Evolutionary conservation across 2,113 vertebrate genomes (phyloP), one percentile per base, ranked within the genome.

Genomic region (Hymenochirus boettgeri): DNA sequence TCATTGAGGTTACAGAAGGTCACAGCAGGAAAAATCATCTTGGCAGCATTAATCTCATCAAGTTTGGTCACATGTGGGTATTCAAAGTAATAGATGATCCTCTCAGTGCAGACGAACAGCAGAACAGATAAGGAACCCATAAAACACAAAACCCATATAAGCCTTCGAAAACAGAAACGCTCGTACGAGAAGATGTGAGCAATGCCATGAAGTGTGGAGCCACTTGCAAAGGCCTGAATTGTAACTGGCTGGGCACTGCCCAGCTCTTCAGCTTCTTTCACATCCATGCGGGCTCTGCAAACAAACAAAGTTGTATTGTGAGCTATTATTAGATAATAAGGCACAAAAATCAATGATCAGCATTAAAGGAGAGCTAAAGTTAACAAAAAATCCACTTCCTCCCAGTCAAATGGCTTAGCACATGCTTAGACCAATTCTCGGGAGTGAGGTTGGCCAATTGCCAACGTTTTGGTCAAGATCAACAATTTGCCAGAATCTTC

Each of bases 1-100:
- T 96, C 91, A 45, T 99, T 99, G 80, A 99, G 95, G 84, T 99
- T 99, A 91, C 96, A 99, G 88, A 99, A 89, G 75, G 96, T 99
- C 84, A 99, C 78, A 0, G 95, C 86, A 0, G 96, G 96, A 81
- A 98, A 99, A 63, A 85, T 80, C 82, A 98, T 91, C 74, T 80
- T 75, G 60, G 85, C 82, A 64, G 94, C 82, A 0, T 93, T 81
- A 83, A 99, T 88, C 84, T 99, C 96, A 4, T 99, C 96, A 69
- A 98, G 93, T n/a, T 96, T 97, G 82, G 96, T 99, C 82, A 98
- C 89, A 10, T 98, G 95, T 2, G 96, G 96, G 82, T 98, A 99
- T 80, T 91, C 87, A 77, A 99, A 95, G 75, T 99, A 99, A 74
- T 93, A 91, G 78, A 96, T 92, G 76, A 99, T 92, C 8, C 96